Evolutionary conservation across 2,797 vertebrate species (phyloP), one percentile per base, ranked within the genome.

Genomic region (Pygocentrus nattereri): DNA sequence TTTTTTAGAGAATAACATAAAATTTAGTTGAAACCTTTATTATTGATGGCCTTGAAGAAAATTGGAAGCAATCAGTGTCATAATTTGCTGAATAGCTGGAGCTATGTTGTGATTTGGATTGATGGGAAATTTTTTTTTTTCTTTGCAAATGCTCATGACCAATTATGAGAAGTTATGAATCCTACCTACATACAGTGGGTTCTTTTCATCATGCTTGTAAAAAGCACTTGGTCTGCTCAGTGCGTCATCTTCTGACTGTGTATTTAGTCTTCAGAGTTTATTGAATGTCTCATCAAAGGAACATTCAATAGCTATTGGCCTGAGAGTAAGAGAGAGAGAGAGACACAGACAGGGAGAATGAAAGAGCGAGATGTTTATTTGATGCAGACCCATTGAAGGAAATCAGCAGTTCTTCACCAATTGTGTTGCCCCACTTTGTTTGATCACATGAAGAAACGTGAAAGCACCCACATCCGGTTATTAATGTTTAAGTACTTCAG

Each of bases 211-310:
- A 21, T 27, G 69, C 27, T 54, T 64, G 21, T 23, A 12, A 58
- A 69, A 59, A 50, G 64, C 10, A 21, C 52, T 31, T 76, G 4
- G 61, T 44, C 64, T 69, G 67, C 65, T n/a, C n/a, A 23, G 13
- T n/a, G 16, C 54, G 5, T 78, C 68, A 65, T 64, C 23, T 68
- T 3, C 52, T 70, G 5, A 0, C 23, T 56, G 56, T 82, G n/a
- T 38, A 18, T 75, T 74, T 59, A 47, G 54, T 74, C 62, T 49
- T n/a, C n/a, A n/a, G n/a, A 50, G 1, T 50, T 50, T 30, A 30
- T 23, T 34, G 38, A 34, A 49, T 49, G 21, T 15, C 38, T 34
- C 27, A 68, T 75, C 59, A 76, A 25, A 47, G 12, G 34, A 80
- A 27, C 7, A 31, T 47, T 50, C 56, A 65, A 4, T 31, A 12